A percentile compares a stretch with the other conserved stretches of the same genome.
Conservation (phyloP, 2,113 vertebrate species). For the Callopanchax toddi region DNA sequence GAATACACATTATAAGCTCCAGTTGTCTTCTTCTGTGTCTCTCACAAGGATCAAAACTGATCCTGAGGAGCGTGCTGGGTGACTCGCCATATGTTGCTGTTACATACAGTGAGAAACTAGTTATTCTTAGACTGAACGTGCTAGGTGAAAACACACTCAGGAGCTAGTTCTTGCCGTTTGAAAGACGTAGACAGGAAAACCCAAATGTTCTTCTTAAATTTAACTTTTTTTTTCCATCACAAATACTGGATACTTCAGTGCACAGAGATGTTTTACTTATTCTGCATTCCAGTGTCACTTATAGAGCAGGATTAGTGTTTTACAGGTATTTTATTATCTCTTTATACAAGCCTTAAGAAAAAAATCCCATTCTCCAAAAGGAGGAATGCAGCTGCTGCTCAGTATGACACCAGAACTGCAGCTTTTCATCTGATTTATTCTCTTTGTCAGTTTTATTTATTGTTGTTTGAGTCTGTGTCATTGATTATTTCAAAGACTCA, state of each 20-base stretch:
- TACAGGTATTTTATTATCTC: too few species aligned
- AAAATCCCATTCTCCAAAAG: background rate
- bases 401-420: constrained; percentile 6
- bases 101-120: constrained; percentile 20
- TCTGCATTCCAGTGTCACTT: too few species aligned
- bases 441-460: constrained; percentile 39
- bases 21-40: constrained; percentile 45
- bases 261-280: too few species aligned
- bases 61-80: constrained; percentile 34
- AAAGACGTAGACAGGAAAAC: constrained; percentile 42
- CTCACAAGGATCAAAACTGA: constrained; percentile 28
- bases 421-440: constrained; percentile 12
- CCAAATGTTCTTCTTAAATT: constrained; percentile 45
- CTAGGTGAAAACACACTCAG: constrained; percentile 49
- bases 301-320: too few species aligned
- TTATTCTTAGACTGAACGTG: constrained; percentile 10
- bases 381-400: background rate
- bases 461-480: constrained; percentile 34
- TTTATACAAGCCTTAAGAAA: too few species aligned
- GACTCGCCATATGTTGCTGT: constrained; percentile 41
- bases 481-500: constrained; percentile 55
- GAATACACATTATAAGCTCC: constrained; percentile 43
- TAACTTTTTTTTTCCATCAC: too few species aligned
- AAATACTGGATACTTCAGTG: too few species aligned
- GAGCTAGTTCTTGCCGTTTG: constrained; percentile 34